Evolutionary conservation across 1,140 invertebrate species (phyloP), one percentile per base, ranked within the genome.

Genomic region (Drosophila mojavensis): DNA sequence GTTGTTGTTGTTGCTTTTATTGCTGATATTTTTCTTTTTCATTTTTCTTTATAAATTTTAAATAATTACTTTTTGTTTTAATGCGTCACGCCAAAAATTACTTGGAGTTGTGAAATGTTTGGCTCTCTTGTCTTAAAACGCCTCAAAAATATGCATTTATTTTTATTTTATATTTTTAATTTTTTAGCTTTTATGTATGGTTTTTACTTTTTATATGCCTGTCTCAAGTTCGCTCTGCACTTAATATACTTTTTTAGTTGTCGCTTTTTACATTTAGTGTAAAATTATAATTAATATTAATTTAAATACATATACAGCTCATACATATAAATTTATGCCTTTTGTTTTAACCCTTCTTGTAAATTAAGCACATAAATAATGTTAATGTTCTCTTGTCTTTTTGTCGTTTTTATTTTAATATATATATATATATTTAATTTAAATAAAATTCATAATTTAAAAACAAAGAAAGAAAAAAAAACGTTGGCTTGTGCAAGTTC

Each of bases 1-100:
- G 88, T 90, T 90, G 88, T 86, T 90, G 71, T 70, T 81, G 86
- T 90, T 90, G 88, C 88, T 90, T 82, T 89, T 90, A 90, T 90
- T 90, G 88, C 88, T 90, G 88, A 90, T 90, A 90, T 88, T 33
- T 20, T 48, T 66, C 65, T 15, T 45, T 65, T 70, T 50, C 58
- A 33, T 17, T 17, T 17, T 6, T 70, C 64, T 58, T 68, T 66
- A 33, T 70, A 66, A 69, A 28, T 75, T 72, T 69, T 70, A 45
- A 63, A 54, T 30, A 36, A 62, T 78, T 84, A 81, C 61, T 78
- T 80, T 88, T 79, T 45, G 3, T 17, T 17, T 17, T 47, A 47
- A 81, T 78, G 82, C 78, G 64, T 69, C 61, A 30, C 65, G 71
- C 72, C 64, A 81, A 81, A 81, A 73, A 66, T 84, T 75, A 79